A percentile compares a stretch with the other conserved stretches of the same genome.
Conservation (phyloP, 2,113 vertebrate species). For the Mirza zaza region DNA sequence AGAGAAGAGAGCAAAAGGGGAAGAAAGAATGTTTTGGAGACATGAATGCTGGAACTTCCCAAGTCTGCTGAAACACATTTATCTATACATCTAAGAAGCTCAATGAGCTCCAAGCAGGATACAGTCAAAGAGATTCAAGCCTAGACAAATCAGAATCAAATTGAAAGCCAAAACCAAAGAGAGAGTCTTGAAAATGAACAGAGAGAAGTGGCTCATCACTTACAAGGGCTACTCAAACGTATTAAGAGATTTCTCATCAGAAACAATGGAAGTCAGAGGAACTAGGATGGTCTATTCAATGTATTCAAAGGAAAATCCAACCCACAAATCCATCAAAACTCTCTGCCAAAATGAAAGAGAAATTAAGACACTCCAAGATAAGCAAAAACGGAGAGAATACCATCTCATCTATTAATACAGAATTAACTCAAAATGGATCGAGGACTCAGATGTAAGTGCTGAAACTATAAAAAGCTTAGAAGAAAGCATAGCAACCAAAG, state of each 20-base stretch:
- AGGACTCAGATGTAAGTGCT: background rate
- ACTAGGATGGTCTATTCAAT: background rate
- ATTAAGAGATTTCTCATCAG: background rate
- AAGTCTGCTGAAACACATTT: background rate
- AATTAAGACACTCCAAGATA: background rate
- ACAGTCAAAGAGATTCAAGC: background rate
- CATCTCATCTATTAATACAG: background rate
- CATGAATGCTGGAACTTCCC: background rate
- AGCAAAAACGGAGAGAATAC: background rate
- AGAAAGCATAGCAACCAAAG: background rate
- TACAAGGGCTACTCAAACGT: background rate
- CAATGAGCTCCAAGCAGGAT: background rate
- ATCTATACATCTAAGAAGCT: background rate
- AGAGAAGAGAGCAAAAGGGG: background rate
- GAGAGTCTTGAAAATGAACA: background rate
- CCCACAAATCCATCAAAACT: background rate
- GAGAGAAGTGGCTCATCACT: background rate
- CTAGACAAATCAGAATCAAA: background rate
- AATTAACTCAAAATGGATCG: background rate
- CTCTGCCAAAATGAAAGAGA: background rate
- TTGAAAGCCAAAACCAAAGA: background rate
- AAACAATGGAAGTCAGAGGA: background rate
- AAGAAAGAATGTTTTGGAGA: background rate
- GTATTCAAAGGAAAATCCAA: background rate
- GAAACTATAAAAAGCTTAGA: background rate